Percentiles rank a stretch among this genome's conserved stretches.
Conservation (phyloP, 1,140 invertebrate species). For the Marisa cornuarietis region DNA sequence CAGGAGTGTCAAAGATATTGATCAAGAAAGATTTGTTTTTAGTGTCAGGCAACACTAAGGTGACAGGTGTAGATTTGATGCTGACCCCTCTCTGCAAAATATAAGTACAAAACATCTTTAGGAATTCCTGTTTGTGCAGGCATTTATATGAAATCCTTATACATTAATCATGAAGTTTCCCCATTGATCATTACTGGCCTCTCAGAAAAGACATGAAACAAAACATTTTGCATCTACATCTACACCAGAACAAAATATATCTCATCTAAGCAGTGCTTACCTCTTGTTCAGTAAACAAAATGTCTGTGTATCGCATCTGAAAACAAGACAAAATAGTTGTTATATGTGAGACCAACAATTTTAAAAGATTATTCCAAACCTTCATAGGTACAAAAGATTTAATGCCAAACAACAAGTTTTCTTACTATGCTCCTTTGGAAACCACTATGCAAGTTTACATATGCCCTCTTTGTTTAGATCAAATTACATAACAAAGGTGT, state of each 20-base stretch:
- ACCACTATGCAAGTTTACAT: too few species aligned
- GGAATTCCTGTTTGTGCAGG: background rate
- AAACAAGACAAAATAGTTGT: background rate
- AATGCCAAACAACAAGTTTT: too few species aligned
- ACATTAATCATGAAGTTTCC: background rate
- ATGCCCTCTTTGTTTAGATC: too few species aligned
- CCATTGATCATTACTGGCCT: too few species aligned
- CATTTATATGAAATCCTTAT: background rate
- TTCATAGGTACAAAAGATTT: too few species aligned
- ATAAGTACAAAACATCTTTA: background rate
- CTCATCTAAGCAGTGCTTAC: slow-evolving; percentile 30
- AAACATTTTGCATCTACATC: background rate
- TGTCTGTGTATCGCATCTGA: slow-evolving; percentile 93
- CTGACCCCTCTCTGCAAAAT: slow-evolving; percentile 86
- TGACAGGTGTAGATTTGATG: slow-evolving; percentile 96
- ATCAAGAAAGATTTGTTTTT: slow-evolving; percentile 94
- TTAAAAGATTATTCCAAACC: too few species aligned
- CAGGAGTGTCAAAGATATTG: slow-evolving; percentile 98
- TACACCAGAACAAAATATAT: too few species aligned
- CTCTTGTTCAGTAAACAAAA: slow-evolving; percentile 95
- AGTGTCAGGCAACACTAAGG: slow-evolving; percentile 91
- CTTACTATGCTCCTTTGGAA: too few species aligned
- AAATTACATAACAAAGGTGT: too few species aligned
- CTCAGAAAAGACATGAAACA: background rate
- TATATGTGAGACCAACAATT: too few species aligned